Conservation (phyloP, 2,797 vertebrate species). For the Platyrinchus mystaceus region DNA sequence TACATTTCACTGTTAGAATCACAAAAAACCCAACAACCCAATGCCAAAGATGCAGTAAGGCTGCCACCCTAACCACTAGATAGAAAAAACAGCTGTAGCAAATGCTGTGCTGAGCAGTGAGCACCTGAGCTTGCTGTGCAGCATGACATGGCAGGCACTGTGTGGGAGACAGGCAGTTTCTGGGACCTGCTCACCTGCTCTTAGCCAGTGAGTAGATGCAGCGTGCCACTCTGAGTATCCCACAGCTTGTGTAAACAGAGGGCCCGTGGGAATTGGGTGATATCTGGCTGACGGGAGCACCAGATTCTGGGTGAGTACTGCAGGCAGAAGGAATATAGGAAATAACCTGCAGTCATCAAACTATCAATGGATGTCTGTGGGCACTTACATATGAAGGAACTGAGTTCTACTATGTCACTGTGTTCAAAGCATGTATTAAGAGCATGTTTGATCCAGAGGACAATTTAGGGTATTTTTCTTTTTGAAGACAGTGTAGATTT, state of each 20-base stretch:
- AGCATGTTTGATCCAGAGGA: not conserved
- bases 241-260: not conserved
- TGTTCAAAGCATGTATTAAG: not conserved
- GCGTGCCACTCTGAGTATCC: not conserved
- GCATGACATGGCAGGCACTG: rapidly evolving
- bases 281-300: not conserved
- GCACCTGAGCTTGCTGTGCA: rapidly evolving
- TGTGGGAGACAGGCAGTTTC: too few relatives aligned
- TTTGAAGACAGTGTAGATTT: not conserved
- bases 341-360: not conserved
- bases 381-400: not conserved
- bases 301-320: not conserved
- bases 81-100: not conserved
- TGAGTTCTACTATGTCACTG: not conserved
- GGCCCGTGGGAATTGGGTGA: not conserved
- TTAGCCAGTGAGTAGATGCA: rapidly evolving
- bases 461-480: not conserved
- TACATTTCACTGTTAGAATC: not conserved
- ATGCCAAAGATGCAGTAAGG: not conserved
- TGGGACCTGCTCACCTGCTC: not conserved
- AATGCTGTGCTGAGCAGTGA: not conserved
- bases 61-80: not conserved
- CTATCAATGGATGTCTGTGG: not conserved
- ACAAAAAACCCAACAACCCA: not conserved
- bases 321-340: not conserved